Evolutionary conservation across 1,140 invertebrate species (phyloP).

Genomic region (Trichonephila clavipes): DNA sequence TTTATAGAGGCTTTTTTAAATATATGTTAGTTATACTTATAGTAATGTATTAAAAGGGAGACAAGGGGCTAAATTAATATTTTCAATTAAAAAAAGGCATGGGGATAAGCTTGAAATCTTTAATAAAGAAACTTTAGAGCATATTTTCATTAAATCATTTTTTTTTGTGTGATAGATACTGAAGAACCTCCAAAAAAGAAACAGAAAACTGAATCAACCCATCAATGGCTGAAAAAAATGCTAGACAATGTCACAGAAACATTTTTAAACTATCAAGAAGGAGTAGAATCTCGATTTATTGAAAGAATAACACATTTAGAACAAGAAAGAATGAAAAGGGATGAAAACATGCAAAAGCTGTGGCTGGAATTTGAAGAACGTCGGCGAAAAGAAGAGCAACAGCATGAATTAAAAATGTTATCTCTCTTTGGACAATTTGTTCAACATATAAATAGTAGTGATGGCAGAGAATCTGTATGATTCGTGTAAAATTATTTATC

Average conservation of each 20-base stretch:
- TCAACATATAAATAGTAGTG: slow-evolving; percentile 48
- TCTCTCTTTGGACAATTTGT: slow-evolving; percentile 66
- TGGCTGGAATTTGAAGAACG: slow-evolving; percentile 74
- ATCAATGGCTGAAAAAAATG: slow-evolving; percentile 50
- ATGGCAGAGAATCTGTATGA: slow-evolving; percentile 19
- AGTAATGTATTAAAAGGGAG: too few relatives aligned
- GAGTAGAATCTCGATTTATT: slow-evolving; percentile 60
- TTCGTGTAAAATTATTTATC: too few relatives aligned
- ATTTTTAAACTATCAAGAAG: slow-evolving; percentile 73
- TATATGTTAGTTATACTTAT: too few relatives aligned
- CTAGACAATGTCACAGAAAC: slow-evolving; percentile 65
- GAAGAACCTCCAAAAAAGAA: slow-evolving; percentile 58
- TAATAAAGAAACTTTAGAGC: too few relatives aligned
- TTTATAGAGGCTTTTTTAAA: too few relatives aligned
- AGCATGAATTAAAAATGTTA: slow-evolving; percentile 72
- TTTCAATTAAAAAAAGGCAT: too few relatives aligned
- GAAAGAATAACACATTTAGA: slow-evolving; percentile 63
- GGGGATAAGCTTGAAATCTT: too few relatives aligned
- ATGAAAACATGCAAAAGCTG: slow-evolving; percentile 70
- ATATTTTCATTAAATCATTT: too few relatives aligned
- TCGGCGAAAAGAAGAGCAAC: slow-evolving; percentile 67
- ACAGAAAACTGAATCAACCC: slow-evolving; percentile 30
- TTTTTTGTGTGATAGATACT: slow-evolving; percentile 38
- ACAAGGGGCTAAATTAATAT: too few relatives aligned
- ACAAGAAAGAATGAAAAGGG: slow-evolving; percentile 70